Evolutionary conservation across 2,797 vertebrate species (phyloP).

Genomic region (Argyrosomus regius): DNA sequence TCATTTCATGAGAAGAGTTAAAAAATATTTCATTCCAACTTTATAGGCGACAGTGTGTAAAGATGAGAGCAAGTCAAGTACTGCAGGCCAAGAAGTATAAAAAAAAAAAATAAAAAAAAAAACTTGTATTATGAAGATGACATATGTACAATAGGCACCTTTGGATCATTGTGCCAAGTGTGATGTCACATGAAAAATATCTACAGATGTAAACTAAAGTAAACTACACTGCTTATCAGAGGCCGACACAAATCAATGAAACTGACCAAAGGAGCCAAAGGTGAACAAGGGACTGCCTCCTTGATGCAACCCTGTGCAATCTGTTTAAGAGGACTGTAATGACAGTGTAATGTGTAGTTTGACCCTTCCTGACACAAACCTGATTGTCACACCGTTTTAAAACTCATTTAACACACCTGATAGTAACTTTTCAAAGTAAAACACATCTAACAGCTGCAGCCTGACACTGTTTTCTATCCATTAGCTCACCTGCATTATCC

Average conservation of each 20-base stretch:
- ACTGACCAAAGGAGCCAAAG: conserved; percentile 24
- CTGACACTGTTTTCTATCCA: not conserved
- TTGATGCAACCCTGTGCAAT: conserved; percentile 63
- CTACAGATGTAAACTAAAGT: not conserved
- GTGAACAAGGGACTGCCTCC: conserved; percentile 14
- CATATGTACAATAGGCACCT: no score
- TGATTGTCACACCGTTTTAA: not conserved
- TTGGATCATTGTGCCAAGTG: not conserved
- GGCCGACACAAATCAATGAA: not conserved
- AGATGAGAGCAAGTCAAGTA: no score
- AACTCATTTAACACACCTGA: not conserved
- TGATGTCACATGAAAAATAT: not conserved
- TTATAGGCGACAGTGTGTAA: no score
- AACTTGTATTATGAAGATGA: no score
- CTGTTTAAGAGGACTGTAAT: not conserved
- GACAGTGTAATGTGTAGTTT: conserved; percentile 26
- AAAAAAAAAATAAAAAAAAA: no score
- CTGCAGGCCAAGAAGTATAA: not conserved
- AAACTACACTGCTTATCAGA: not conserved
- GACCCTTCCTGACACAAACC: conserved; percentile 16
- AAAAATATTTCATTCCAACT: no score
- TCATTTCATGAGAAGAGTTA: no score
- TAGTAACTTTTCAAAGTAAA: not conserved
- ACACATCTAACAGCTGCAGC: no score
- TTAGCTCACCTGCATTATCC: not conserved